Percentiles rank a stretch among this genome's conserved stretches.
Evolutionary conservation across 1,140 invertebrate species (phyloP).

Genomic region (Formica selysi): DNA sequence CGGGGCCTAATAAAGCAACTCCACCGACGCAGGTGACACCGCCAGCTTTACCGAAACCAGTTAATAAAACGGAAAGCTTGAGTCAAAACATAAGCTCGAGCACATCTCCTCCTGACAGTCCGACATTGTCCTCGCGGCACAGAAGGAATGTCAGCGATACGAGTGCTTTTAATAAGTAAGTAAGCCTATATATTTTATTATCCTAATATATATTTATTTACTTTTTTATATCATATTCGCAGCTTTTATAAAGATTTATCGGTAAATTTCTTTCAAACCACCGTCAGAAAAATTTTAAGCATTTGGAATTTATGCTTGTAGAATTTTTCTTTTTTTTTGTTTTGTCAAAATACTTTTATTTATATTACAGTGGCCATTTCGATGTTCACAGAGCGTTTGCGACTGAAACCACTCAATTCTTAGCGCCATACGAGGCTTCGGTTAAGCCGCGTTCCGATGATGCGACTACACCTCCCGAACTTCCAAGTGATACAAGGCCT

Average conservation of each 20-base stretch:
- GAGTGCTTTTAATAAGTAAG: constrained; percentile 94
- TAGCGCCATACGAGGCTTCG: constrained; percentile 91
- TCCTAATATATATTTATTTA: neutral
- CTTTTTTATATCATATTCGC: neutral
- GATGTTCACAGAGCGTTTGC: constrained; percentile 89
- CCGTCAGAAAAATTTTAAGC: neutral
- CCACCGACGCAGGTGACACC: constrained; percentile 82
- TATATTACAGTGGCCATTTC: constrained; percentile 31
- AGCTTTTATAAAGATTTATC: neutral
- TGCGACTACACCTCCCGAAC: constrained; percentile 83
- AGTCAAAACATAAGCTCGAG: constrained; percentile 85
- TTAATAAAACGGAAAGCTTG: constrained; percentile 84
- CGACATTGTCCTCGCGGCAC: constrained; percentile 87
- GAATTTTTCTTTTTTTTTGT: neutral
- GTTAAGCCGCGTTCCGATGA: constrained; percentile 87
- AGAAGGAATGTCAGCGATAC: constrained; percentile 95
- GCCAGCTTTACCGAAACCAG: constrained; percentile 86
- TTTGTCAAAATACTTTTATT: constrained; percentile 53
- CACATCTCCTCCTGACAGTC: constrained; percentile 83
- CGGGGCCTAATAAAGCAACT: constrained; percentile 75
- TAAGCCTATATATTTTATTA: neutral
- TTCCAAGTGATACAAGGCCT: constrained; percentile 81
- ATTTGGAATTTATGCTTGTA: neutral
- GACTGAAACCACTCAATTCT: constrained; percentile 91
- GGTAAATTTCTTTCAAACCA: neutral